These are phyloP conservation scores for Drosophila funebris DNA, from an alignment of 1,140 invertebrate genomes.

Conservation along the genomic window DNA sequence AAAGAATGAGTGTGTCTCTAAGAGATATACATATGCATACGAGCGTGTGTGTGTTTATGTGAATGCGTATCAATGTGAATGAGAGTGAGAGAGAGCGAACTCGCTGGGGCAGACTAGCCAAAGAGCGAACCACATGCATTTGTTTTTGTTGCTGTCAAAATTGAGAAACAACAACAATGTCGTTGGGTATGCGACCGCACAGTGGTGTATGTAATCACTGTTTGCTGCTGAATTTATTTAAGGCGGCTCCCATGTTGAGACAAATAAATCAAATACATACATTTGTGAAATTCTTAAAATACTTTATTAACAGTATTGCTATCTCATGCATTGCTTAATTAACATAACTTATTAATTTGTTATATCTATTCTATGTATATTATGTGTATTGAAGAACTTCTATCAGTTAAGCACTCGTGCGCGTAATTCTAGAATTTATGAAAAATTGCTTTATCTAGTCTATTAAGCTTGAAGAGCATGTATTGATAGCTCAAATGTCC, in stretches of 20 bases:
- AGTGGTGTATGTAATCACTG: constrained; percentile 20
- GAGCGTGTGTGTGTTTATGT: not conserved
- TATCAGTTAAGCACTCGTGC: constrained; percentile 24
- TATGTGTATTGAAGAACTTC: constrained; percentile 7
- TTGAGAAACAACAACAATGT: constrained; percentile 26
- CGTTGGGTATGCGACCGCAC: constrained; percentile 10
- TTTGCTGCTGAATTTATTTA: not conserved
- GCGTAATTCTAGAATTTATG: constrained; percentile 4
- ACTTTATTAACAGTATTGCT: constrained; percentile 48
- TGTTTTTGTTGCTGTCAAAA: constrained; percentile 31
- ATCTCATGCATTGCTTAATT: constrained; percentile 25
- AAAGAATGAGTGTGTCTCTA: constrained; percentile 43
- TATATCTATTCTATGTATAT: constrained; percentile 11
- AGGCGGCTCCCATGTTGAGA: not conserved
- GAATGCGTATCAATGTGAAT: constrained; percentile 20
- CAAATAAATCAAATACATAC: not conserved
- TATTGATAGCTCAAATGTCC: not conserved
- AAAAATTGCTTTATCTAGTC: constrained; percentile 2
- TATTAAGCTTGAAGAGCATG: constrained; percentile 1
- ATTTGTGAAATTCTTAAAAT: constrained; percentile 19
- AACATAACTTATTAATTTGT: constrained; percentile 17
- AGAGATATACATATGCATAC: constrained; percentile 1
- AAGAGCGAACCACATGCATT: constrained; percentile 25
- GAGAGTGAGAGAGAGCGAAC: constrained; percentile 23
- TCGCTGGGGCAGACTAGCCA: not conserved